Evolutionary conservation across 2,888 invertebrate species (phyloP), one percentile per base, ranked within the genome.

Genomic region (Sepioteuthis lessoniana): DNA sequence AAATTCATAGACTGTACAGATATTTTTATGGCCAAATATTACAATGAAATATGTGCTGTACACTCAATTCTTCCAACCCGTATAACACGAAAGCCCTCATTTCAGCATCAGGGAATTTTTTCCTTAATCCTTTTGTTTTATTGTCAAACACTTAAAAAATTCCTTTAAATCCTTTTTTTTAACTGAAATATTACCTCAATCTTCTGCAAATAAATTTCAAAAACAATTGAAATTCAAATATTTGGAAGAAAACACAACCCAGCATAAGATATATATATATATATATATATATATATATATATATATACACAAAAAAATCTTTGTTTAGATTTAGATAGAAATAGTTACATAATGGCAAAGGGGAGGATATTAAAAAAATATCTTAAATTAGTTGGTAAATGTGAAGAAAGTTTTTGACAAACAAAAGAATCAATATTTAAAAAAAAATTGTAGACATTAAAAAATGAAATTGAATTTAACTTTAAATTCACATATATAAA

Each of bases 1-100:
- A 92, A 46, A 47, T 55, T 55, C 50, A 92, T 47, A 76, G 76
- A 76, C 46, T 92, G 91, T 92, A 92, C 91, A 92, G 47, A 46
- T 92, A 46, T 92, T 92, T 92, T 92, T 92, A 47, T 46, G 91
- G 91, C 46, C 47, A 92, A 46, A n/a, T 46, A 42, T 92, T 92
- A 92, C 91, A 91, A 91, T 42, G 37, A 91, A 28, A 91, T 47
- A 42, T 92, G 42, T 19, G 46, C 47, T 92, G 91, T 92, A 92
- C 46, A 92, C 91, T 92, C 91, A 92, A 92, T 42, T 92, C 91
- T 92, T 92, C 47, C 91, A 92, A 92, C 91, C 91, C 46, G 91
- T 92, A 92, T 31, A 35, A 92, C 91, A 92, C 42, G 37, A 47
- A 92, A 92, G 91, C 91, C 46, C 46, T 92, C 91, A 92, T 92